A percentile compares a stretch with the other conserved stretches of the same genome.
Conservation (phyloP, 2,797 vertebrate species). For the Lepilemur septentrionalis region DNA sequence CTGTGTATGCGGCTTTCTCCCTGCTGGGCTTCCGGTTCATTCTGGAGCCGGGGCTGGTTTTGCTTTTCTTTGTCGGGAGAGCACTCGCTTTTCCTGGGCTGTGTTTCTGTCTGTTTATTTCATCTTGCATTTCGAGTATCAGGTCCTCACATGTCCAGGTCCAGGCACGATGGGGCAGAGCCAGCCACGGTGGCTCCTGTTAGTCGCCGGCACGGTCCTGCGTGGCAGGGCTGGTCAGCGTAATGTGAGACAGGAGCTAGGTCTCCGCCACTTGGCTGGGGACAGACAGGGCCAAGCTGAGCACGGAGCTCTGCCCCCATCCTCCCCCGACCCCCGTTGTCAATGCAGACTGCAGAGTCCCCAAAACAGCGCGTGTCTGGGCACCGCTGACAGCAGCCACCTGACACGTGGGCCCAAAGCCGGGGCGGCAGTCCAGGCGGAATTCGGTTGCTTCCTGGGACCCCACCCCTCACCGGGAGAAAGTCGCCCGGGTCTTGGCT, state of each 20-base stretch:
- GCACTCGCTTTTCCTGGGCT: neutral
- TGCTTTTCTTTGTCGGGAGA: neutral
- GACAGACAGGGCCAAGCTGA: neutral
- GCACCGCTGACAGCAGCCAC: neutral
- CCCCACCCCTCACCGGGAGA: neutral
- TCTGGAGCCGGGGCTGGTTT: neutral
- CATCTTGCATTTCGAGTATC: neutral
- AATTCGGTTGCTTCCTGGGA: neutral
- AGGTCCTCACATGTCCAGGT: neutral
- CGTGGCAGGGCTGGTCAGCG: neutral
- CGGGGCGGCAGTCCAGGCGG: neutral
- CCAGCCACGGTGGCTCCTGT: too few species aligned
- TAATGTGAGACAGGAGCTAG: neutral
- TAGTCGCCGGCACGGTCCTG: too few species aligned
- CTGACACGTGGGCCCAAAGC: neutral
- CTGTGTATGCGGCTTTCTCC: fast-evolving
- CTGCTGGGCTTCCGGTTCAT: neutral
- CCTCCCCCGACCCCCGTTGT: neutral
- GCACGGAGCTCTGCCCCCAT: neutral
- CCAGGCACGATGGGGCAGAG: too few species aligned
- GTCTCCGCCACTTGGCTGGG: neutral
- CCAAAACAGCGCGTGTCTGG: neutral
- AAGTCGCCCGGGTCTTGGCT: neutral
- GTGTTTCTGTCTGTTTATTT: neutral
- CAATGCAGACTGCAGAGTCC: neutral